Base-by-base conservation (phyloP, 2,888 invertebrate species). In the Xanthorhoe spadicearia region DNA sequence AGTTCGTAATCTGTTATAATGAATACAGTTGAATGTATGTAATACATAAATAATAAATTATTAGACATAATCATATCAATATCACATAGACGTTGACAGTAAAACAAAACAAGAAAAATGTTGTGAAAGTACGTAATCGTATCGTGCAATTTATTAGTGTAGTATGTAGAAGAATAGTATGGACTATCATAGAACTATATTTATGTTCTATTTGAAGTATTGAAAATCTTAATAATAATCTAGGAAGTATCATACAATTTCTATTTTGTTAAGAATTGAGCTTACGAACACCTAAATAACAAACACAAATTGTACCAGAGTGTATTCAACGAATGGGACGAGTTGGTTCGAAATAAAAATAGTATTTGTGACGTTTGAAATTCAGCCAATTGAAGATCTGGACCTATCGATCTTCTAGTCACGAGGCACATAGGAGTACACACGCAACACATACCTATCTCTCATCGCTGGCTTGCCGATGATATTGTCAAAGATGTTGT, bases 291-390 rank as follows among this genome's bases (percentile, higher is more conserved):
- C 43, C 51, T 57, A 46, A 51, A n/a, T 38, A 61, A n/a, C 52
- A 54, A 28, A 18, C 18, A 28, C 48, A 48, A 54, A 59, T n/a
- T 54, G 13, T 55, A 38, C 53, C 43, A 18, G 38, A 56, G n/a
- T 54, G 54, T 49, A 54, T 43, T 61, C 66, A 71, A 56, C 56
- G 64, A 66, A 68, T 62, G 70, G 61, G 64, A 64, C 71, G 73
- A 73, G 74, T 72, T 74, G 74, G 76, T 77, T 77, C 66, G 63
- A 74, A 78, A 85, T 86, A 88, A 84, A 88, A 87, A 87, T 86
- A 86, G 77, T 75, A 72, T 70, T 67, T 71, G 73, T 83, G 83
- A 83, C 80, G 85, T 86, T 90, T 90, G 89, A 88, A 83, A 77
- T 81, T 74, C 69, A 76, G 92, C 91, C 92, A 92, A 83, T 75